Evolutionary conservation across 2,888 invertebrate genomes (phyloP), one percentile per base, ranked within the genome.

Genomic region (Drosophila hamatofila): DNA sequence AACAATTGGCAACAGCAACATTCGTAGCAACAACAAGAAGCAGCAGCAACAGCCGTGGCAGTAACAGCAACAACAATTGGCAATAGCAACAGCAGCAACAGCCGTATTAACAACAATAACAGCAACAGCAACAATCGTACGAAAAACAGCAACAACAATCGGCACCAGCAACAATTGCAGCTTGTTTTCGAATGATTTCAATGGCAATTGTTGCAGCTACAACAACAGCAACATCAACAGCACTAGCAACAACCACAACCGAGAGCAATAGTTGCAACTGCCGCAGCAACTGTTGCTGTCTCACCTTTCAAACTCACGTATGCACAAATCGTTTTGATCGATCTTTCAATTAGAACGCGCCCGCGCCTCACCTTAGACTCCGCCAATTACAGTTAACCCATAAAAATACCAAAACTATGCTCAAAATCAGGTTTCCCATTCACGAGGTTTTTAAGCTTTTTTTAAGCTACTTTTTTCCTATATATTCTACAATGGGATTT

Each of bases 241-340:
- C 30, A 30, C n/a, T n/a, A 42, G 14, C 21, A 2, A 7, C 21
- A 21, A 12, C 12, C 9, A n/a, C 11, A 12, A 18, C n/a, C 27
- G 21, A 5, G 14, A 41, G 41, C 30, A 55, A 42, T 21, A n/a
- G 16, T 42, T 42, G 41, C 33, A 11, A 8, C 33, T 44, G 44
- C 23, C 30, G 12, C 44, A 14, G 12, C 57, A 57, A 57, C 23
- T 44, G 54, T 46, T 64, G 51, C 46, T 46, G 48, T 37, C 54
- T 57, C 37, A 48, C 56, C 35, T 57, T 64, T 64, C 9, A 41
- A 58, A 33, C 60, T 58, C 54, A 65, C 61, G 61, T 65, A 65
- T 44, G 41, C 27, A 48, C 46, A 35, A 62, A 41, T 44, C 14
- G 25, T 14, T 23, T 37, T 55, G 42, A 41, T 54, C 46, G 37